Evolutionary conservation across 2,888 invertebrate genomes (phyloP).

Genomic region (Sphecodes monilicornis): DNA sequence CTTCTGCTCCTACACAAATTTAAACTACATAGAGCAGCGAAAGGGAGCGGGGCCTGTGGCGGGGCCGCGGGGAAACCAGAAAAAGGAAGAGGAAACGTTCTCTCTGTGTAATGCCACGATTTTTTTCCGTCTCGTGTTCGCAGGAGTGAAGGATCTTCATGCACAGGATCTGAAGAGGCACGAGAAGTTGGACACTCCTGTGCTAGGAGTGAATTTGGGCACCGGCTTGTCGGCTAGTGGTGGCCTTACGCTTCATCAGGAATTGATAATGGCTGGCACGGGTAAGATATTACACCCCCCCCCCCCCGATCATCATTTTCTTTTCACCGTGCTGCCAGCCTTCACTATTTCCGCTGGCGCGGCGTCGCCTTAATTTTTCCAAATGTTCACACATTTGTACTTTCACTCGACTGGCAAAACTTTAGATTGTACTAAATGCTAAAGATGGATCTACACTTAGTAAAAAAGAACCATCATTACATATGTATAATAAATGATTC

Average conservation of each 20-base stretch:
- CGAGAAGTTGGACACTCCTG: constrained; percentile 84
- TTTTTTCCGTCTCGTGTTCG: constrained; percentile 60
- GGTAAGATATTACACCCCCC: constrained; percentile 63
- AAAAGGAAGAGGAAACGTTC: constrained; percentile 46
- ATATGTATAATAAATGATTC: fast-evolving
- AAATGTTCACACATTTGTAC: neutral
- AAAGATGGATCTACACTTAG: neutral
- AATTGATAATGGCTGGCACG: constrained; percentile 82
- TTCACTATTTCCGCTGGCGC: neutral
- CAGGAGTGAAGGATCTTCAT: constrained; percentile 91
- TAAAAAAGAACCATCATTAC: neutral
- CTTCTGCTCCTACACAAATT: constrained; percentile 84
- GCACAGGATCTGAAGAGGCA: constrained; percentile 89
- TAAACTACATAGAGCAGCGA: constrained; percentile 78
- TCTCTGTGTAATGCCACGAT: constrained; percentile 67
- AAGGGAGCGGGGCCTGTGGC: constrained; percentile 45
- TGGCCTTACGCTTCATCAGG: constrained; percentile 82
- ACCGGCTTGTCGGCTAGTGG: constrained; percentile 81
- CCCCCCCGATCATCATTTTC: neutral
- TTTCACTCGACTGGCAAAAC: neutral
- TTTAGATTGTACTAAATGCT: neutral
- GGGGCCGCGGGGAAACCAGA: constrained; percentile 38
- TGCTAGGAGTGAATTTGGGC: constrained; percentile 83
- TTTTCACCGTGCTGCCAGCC: neutral
- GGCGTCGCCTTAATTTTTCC: neutral